A percentile compares a stretch with the other conserved stretches of the same genome.
These are phyloP conservation scores for Sepioteuthis lessoniana DNA, from an alignment of 2,888 invertebrate species.

Conservation along the genomic window DNA sequence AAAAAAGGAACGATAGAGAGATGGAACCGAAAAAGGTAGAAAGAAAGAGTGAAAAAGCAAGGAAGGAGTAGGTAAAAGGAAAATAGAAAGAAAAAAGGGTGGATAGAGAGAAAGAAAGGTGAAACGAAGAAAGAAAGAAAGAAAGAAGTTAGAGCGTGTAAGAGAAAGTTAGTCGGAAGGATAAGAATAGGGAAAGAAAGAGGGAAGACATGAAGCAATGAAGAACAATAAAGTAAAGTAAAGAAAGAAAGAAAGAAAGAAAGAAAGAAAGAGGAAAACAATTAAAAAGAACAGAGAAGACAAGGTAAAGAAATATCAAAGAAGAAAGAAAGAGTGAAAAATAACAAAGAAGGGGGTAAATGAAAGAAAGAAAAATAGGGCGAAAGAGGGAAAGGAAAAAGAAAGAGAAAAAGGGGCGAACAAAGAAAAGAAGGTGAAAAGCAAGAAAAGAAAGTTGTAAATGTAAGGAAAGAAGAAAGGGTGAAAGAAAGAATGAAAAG, in stretches of 20 bases:
- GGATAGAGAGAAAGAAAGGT: neutral
- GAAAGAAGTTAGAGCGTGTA: too few species aligned
- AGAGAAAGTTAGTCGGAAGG: neutral
- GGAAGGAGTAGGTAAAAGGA: neutral
- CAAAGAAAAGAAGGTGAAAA: neutral
- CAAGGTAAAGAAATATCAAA: too few species aligned
- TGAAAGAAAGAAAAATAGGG: neutral
- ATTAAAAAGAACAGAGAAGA: too few species aligned
- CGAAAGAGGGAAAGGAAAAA: neutral
- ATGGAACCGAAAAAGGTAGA: neutral
- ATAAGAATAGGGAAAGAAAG: accelerated
- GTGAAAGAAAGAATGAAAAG: too few species aligned
- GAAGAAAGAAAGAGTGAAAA: neutral
- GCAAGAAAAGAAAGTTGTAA: too few species aligned
- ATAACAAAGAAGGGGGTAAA: neutral
- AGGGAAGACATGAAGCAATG: neutral
- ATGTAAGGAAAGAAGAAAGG: too few species aligned
- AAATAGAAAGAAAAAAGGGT: neutral
- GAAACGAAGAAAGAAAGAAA: neutral
- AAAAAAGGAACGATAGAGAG: neutral
- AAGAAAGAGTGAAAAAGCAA: neutral
- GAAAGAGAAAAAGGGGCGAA: neutral
- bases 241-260: neutral
- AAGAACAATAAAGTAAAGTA: neutral
- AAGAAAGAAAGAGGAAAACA: neutral